Base-by-base conservation (phyloP, 2,797 vertebrate genomes). In the Ispidina lecontei region DNA sequence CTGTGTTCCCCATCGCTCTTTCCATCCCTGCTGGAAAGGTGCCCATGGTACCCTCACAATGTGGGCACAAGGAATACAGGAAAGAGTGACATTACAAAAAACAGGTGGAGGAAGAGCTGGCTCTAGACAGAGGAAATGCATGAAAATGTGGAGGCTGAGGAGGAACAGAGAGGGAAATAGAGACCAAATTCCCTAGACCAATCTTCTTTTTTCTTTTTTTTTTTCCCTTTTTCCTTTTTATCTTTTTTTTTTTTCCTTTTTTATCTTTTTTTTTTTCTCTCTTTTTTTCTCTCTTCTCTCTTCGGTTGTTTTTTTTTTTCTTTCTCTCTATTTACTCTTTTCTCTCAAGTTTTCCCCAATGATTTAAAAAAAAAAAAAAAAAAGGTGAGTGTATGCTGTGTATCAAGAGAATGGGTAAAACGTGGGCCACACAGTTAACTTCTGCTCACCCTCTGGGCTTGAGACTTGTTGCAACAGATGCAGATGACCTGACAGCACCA, bases 381-480 rank as follows among this genome's bases (percentile, higher is more conserved):
- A 79, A 29, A 76, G 37, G 19, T 10, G 19, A 82, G 21, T 0
- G 1, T 28, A 44, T 0, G 0, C 33, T 41, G 35, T 28, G 13
- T 73, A 4, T 16, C 1, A 9, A 93, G 39, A 80, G 23, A 31
- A 29, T 2, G 26, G 49, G 14, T 29, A 77, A 65, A 77, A 51
- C 25, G 58, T 5, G 3, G 31, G 55, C 19, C 35, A 58, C 39
- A 39, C 6, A 44, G 28, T 6, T 65, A 93, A 8, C 65, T 14
- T 56, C 10, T 44, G 71, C 21, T 58, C 2, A 0, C n/a, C 69
- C 28, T 77, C 44, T 33, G 68, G 31, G 21, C 41, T 87, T 1
- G 6, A 79, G 37, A 41, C 0, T 2, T 0, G 0, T 12, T 7
- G 3, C 41, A 37, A 26, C 19, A 52, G 44, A 55, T 1, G 4